These are phyloP conservation scores for Leucoraja erinaceus DNA, from an alignment of 2,113 vertebrate species.

Conservation along the genomic window DNA sequence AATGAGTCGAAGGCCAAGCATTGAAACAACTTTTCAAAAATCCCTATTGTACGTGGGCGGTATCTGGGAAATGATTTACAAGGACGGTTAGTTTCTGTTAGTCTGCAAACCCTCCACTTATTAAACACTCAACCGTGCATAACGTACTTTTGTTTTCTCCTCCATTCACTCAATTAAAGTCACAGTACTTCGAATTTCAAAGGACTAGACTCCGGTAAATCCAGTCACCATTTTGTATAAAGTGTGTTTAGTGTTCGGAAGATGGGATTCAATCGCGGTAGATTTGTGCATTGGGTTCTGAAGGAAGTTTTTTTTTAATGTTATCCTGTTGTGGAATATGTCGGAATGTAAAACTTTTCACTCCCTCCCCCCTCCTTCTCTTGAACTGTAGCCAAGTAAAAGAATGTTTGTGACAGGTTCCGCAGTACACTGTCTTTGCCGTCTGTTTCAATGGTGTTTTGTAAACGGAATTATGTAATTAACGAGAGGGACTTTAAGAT, in stretches of 20 bases:
- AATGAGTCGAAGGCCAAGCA: background rate
- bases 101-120: slow-evolving; percentile 9
- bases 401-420: slow-evolving; percentile 32
- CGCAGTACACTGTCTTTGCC: background rate
- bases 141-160: background rate
- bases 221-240: background rate
- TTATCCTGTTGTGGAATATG: background rate
- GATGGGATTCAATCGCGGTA: background rate
- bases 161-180: background rate
- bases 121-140: slow-evolving; percentile 28
- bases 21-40: background rate
- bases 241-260: background rate
- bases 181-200: background rate
- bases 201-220: background rate
- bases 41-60: background rate
- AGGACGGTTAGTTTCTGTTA: slow-evolving; percentile 1
- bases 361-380: background rate
- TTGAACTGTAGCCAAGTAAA: slow-evolving; percentile 8
- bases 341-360: background rate
- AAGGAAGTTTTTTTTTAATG: background rate
- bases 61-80: slow-evolving; percentile 29
- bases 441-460: background rate
- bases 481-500: slow-evolving; percentile 40
- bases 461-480: slow-evolving; percentile 45
- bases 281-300: background rate